Evolutionary conservation across 2,797 vertebrate genomes (phyloP), one percentile per base, ranked within the genome.

Genomic region (Cercopithecus diana): DNA sequence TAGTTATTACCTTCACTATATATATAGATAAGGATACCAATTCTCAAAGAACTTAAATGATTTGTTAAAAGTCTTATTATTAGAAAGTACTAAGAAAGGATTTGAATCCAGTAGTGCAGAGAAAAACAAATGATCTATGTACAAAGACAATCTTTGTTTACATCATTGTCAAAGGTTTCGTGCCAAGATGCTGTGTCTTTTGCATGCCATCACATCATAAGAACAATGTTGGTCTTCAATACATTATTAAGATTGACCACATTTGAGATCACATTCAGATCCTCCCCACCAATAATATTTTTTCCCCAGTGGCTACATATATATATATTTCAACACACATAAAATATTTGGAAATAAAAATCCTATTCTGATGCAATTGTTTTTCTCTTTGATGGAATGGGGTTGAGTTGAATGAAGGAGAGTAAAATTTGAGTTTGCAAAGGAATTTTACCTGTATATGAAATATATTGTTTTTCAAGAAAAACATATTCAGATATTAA

Each of bases 401-500:
- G 13, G 24, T 83, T 80, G 75, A 88, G 12, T 94, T 90, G 39
- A 81, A 13, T 45, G 45, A 93, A 72, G 33, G 48, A 82, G 33
- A 93, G 30, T 79, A 30, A 77, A 88, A 55, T 70, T 41, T 82
- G 86, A 67, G 2, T 93, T 93, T 7, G 20, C 36, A n/a, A 73
- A 72, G 30, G n/a, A 8, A 94, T 22, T 76, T 85, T 77, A 75
- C 7, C 20, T 8, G 84, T 81, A 19, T 48, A 10, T 83, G 39
- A 96, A 96, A 86, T 26, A 17, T 70, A 89, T 95, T 52, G 26
- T 87, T 84, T 96, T 93, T 72, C 33, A 72, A 81, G 33, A 67
- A 52, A 43, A 70, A 30, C 41, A n/a, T 72, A 77, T 75, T 81
- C 17, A 57, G 28, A 76, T 88, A 92, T 85, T 95, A 75, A 87